These are phyloP conservation scores for Rhynchonema sp. DNA, from an alignment of 2,888 invertebrate genomes.

Conservation along the genomic window DNA sequence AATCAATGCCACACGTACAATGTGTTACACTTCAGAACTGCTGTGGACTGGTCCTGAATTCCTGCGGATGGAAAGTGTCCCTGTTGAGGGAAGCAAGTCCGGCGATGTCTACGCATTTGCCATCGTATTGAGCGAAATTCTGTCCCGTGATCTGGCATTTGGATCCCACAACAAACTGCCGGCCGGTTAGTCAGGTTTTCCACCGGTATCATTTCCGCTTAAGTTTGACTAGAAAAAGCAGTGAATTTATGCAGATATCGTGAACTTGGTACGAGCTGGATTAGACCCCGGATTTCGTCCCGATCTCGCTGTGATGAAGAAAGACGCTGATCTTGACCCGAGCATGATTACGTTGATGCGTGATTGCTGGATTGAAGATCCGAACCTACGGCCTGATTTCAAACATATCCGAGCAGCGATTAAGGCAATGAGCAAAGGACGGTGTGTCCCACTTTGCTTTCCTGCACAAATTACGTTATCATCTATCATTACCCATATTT, in stretches of 20 bases:
- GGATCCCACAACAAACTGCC: not conserved
- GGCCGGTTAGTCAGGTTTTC: not conserved
- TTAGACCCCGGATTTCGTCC: conserved; percentile 5
- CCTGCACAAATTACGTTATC: too few relatives aligned
- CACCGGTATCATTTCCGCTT: not conserved
- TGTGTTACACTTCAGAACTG: not conserved
- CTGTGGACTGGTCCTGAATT: not conserved
- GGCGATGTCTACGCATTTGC: not conserved
- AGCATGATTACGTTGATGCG: conserved; percentile 40
- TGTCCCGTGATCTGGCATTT: not conserved
- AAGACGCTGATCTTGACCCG: not conserved
- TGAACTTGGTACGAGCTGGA: conserved; percentile 6
- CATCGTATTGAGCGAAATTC: conserved; percentile 2
- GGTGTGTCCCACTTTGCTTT: too few relatives aligned
- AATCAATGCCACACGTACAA: too few relatives aligned
- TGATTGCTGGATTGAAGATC: conserved; percentile 79
- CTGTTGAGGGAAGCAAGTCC: not conserved
- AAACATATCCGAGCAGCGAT: conserved; percentile 62
- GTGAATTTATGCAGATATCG: conserved; percentile 2
- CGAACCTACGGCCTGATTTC: conserved; percentile 71
- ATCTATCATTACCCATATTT: not conserved
- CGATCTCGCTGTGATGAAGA: not conserved
- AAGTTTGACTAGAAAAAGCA: not conserved
- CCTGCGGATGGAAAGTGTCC: not conserved
- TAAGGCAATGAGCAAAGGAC: conserved; percentile 71